Conservation (phyloP, 2,888 invertebrate genomes). For the Unio delphinus region DNA sequence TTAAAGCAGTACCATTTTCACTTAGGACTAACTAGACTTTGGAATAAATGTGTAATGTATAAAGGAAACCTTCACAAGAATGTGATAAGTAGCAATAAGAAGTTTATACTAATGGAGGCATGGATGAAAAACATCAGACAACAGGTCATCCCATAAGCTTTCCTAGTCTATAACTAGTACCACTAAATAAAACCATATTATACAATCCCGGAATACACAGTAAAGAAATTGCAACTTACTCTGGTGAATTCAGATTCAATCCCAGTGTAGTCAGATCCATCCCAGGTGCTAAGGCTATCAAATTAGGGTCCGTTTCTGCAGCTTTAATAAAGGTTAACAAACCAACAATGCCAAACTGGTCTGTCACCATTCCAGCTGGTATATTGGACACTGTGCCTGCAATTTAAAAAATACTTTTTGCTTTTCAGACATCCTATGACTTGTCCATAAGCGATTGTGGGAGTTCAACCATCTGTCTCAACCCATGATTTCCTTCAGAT, state of each 20-base stretch:
- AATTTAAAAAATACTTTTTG: slow-evolving; percentile 28
- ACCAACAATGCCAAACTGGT: slow-evolving; percentile 99
- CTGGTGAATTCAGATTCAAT: slow-evolving; percentile 97
- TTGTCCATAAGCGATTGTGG: background rate
- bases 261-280: slow-evolving; percentile 98
- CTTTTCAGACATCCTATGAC: background rate
- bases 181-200: background rate
- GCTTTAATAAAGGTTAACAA: slow-evolving; percentile 97
- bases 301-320: slow-evolving; percentile 96
- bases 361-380: slow-evolving; percentile 98
- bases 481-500: background rate
- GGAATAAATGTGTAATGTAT: too few species aligned
- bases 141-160: background rate
- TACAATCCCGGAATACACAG: background rate
- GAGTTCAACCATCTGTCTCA: background rate
- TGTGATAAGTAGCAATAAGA: too few species aligned
- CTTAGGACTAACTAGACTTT: too few species aligned
- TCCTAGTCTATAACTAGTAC: background rate
- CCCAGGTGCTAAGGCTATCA: slow-evolving; percentile 96
- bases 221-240: slow-evolving; percentile 74
- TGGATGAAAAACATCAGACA: background rate
- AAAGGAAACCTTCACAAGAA: too few species aligned
- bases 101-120: too few species aligned
- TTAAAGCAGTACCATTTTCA: too few species aligned
- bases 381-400: slow-evolving; percentile 97